Percentiles rank a stretch among this genome's conserved stretches.
Evolutionary conservation across 2,888 invertebrate species (phyloP).

Genomic region (Tetragnatha montana): DNA sequence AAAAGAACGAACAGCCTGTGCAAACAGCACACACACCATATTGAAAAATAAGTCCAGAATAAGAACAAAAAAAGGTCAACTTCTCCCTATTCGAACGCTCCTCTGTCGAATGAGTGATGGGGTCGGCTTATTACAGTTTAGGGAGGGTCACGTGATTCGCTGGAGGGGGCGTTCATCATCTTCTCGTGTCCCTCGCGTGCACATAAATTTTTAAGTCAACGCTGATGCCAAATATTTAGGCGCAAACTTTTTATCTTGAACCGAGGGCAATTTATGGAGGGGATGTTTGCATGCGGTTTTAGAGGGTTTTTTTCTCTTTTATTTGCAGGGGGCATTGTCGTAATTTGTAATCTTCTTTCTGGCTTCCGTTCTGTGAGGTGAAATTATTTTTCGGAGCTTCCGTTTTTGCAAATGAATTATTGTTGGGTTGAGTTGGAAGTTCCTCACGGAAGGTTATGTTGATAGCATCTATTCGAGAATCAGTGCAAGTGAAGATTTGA

Average conservation of each 20-base stretch:
- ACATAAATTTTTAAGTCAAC: not conserved
- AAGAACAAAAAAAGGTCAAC: not conserved
- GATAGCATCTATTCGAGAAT: no score
- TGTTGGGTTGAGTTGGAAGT: no score
- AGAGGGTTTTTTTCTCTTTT: not conserved
- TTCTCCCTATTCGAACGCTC: not conserved
- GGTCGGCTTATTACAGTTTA: constrained; percentile 25
- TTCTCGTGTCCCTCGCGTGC: not conserved
- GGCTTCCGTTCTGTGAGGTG: not conserved
- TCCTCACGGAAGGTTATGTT: no score
- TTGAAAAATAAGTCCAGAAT: not conserved
- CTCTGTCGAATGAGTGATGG: not conserved
- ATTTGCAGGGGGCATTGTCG: not conserved
- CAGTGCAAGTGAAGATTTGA: no score
- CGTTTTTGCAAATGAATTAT: not conserved
- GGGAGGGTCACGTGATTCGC: not conserved
- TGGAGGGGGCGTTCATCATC: constrained; percentile 10
- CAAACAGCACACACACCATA: not conserved
- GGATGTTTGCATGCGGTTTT: not conserved
- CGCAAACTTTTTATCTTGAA: not conserved
- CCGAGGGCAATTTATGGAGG: not conserved
- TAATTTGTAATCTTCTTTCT: not conserved
- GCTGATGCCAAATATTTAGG: not conserved
- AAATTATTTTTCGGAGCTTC: not conserved
- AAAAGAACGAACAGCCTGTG: not conserved